Evolutionary conservation across 1,140 invertebrate genomes (phyloP), one percentile per base, ranked within the genome.

Genomic region (Dreissena rostriformis): DNA sequence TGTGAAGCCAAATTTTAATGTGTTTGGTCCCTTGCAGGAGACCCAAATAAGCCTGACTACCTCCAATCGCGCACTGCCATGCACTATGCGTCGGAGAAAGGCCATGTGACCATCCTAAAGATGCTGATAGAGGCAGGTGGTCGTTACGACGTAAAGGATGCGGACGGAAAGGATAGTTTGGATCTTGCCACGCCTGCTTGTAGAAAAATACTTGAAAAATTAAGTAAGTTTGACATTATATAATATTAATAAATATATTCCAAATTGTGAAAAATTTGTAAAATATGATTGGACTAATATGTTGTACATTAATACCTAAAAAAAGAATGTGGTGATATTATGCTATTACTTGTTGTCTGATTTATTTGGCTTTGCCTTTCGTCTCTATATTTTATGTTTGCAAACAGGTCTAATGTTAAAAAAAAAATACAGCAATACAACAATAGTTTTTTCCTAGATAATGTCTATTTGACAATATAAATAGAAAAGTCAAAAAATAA

Each of bases 41-140:
- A 91, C 65, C 89, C 91, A 67, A 90, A 92, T 78, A 86, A 86
- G 51, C 66, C 71, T 28, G 91, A 92, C 71, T 83, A 79, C 12
- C 85, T 91, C 53, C 78, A 74, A 39, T 96, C 96, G 4, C 97
- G 98, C 90, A 98, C 97, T 14, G 95, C 97, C 0, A 93, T 98
- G 26, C 97, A 98, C 93, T 98, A 98, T 94, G 97, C 91, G 0
- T 87, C 90, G n/a, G 80, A 84, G 26, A 84, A 89, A 39, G 89
- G 88, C 0, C 87, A 92, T 76, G 51, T 85, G 17, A 90, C 90
- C 10, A 91, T 90, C 84, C 80, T 92, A 10, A 22, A 84, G 22
- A 52, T 89, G 39, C 82, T 92, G 67, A 24, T 92, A 5, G 81
- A 88, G 53, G 83, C 85, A 28, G 87, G 89, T 17, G 90, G 90